Evolutionary conservation across 2,888 invertebrate species (phyloP), one percentile per base, ranked within the genome.

Genomic region (Folsomia candida): DNA sequence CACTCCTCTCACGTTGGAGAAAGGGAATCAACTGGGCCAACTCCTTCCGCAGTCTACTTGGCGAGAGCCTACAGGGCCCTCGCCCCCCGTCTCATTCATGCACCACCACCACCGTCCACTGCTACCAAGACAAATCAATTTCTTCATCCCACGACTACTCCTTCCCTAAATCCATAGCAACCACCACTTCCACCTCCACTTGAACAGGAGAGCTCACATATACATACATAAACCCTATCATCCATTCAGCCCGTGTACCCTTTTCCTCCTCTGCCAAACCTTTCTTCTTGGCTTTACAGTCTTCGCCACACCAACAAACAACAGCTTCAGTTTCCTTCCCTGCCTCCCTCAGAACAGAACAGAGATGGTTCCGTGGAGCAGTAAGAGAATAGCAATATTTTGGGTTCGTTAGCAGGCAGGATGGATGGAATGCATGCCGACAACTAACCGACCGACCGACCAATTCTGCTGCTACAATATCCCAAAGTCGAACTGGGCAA

Each of bases 71-170:
- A 54, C 54, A 54, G 54, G 54, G 54, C 54, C 22, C 54, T 22
- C 22, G n/a, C 54, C 14, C 37, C 37, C 37, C 4, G 14, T 9
- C 37, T 14, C 37, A 37, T 37, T 14, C 37, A 37, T 37, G 37
- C 37, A 37, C 37, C 37, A 37, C 6, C 14, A 37, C 37, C 37
- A 37, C n/a, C n/a, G n/a, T n/a, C n/a, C n/a, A 37, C 37, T 37
- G n/a, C 18, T 14, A 6, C 22, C 65, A 65, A 65, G 65, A 65
- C 65, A 65, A 65, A 65, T 65, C 65, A 65, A 65, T 65, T 65
- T 65, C 54, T 65, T 65, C 65, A 65, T 65, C 65, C 65, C 65
- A 65, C 65, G 24, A 29, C 51, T 54, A 27, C 54, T 54, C 65
- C 57, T 64, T 29, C 51, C 51, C n/a, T 54, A 65, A 65, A 65